Evolutionary conservation across 2,888 invertebrate genomes (phyloP), one percentile per base, ranked within the genome.

Genomic region (Conops quadrifasciatus): DNA sequence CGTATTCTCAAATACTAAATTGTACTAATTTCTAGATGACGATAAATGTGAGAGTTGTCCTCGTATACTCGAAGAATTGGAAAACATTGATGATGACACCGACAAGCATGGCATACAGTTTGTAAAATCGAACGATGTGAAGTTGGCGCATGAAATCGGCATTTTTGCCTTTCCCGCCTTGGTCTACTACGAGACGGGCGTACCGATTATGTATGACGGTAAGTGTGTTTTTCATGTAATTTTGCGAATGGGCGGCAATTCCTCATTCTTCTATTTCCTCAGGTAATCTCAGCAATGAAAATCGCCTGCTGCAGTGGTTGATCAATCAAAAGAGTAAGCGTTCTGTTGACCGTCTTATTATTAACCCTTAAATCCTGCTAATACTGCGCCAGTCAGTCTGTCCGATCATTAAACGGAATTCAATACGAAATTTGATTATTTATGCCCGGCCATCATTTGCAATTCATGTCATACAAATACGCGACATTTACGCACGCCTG

Each of bases 261-360:
- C 1, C 58, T 59, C 49, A 45, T 15, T 9, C 21, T 49, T 66
- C 16, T 63, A 59, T 21, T 15, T 30, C 53, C 72, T 0, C 43
- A 95, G 95, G 95, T 90, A 92, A 95, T 91, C 94, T 95, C 90
- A 94, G 91, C 91, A 93, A 94, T 87, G 94, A 95, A 91, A 93
- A 94, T 88, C 94, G 93, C 90, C 95, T 96, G 89, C 92, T 96
- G 90, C 93, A 94, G 90, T 96, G 95, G 95, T 93, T 96, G 89
- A 90, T 94, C 89, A 92, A 94, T 89, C 95, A 95, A 90, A 94
- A 95, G 94, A 94, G 95, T 95, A 95, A 95, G 95, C 90, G 89
- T 88, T 89, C 88, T 79, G 74, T 80, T 62, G 24, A 68, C 60
- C 28, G 47, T 68, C 45, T 49, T 66, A 13, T 49, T 51, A 7